A percentile compares a stretch with the other conserved stretches of the same genome.
Conservation (phyloP, 2,113 vertebrate genomes). For the Theropithecus gelada region DNA sequence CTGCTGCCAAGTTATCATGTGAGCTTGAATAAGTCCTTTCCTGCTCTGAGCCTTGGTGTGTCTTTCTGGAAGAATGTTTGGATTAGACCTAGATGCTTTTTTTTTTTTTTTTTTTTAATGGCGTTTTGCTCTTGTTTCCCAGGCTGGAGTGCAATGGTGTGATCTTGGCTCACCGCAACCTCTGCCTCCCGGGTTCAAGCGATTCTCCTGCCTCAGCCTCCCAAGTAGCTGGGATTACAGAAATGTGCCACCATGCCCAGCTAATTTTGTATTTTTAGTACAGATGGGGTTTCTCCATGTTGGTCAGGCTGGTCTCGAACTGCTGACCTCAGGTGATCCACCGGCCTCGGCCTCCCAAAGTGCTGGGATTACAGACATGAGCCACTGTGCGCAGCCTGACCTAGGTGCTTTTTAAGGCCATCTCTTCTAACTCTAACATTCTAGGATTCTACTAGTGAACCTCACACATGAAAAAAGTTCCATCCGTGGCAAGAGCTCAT, state of each 20-base stretch:
- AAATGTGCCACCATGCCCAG: too few relatives aligned
- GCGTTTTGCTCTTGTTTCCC: too few relatives aligned
- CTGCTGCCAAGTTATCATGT: not conserved
- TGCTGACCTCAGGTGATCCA: too few relatives aligned
- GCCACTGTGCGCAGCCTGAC: not conserved
- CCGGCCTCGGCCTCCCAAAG: not conserved
- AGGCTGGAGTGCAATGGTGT: too few relatives aligned
- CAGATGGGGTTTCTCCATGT: too few relatives aligned
- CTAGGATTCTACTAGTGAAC: not conserved
- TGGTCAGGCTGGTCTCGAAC: too few relatives aligned
- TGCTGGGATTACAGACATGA: not conserved
- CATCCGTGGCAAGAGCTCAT: not conserved
- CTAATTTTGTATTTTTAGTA: too few relatives aligned
- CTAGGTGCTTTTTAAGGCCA: not conserved
- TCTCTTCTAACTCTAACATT: not conserved
- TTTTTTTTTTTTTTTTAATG: too few relatives aligned
- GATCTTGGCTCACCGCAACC: too few relatives aligned
- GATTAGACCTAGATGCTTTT: not conserved
- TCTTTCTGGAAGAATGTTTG: not conserved
- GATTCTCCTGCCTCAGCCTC: too few relatives aligned
- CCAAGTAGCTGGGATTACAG: too few relatives aligned
- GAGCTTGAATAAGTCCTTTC: not conserved
- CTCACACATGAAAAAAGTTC: not conserved
- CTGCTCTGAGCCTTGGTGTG: slow-evolving; percentile 8
- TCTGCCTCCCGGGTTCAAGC: too few relatives aligned